Evolutionary conservation across 2,888 invertebrate species (phyloP).

Genomic region (Buathra laborator): DNA sequence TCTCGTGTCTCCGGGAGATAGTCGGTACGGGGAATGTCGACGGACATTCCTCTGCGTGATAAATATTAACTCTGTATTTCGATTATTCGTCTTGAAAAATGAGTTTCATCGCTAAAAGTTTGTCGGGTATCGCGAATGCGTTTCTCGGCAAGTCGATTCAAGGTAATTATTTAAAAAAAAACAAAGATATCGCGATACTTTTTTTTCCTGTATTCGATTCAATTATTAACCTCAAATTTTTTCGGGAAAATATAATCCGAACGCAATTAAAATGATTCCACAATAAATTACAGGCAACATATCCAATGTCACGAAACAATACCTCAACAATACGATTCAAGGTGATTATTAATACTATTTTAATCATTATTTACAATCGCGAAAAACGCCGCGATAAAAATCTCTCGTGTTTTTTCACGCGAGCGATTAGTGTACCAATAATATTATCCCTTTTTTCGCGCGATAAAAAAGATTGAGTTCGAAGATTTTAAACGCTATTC

Average conservation of each 20-base stretch:
- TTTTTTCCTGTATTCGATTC: not conserved
- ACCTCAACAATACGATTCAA: constrained; percentile 73
- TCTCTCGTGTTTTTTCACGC: constrained; percentile 41
- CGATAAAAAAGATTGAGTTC: constrained; percentile 34
- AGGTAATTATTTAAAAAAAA: constrained; percentile 71
- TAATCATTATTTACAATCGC: constrained; percentile 42
- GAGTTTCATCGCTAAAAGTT: constrained; percentile 75
- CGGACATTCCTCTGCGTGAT: constrained; percentile 36
- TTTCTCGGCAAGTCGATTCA: constrained; percentile 71
- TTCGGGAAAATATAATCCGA: not conserved
- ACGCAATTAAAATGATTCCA: not conserved
- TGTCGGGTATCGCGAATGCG: constrained; percentile 71
- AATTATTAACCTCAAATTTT: constrained; percentile 46
- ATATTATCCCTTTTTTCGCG: constrained; percentile 7
- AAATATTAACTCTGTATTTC: constrained; percentile 28
- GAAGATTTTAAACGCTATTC: constrained; percentile 7
- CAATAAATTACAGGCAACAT: constrained; percentile 68
- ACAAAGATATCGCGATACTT: not conserved
- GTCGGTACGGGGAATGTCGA: constrained; percentile 48
- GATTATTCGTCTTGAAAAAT: constrained; percentile 68
- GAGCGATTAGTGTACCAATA: not conserved
- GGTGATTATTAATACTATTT: constrained; percentile 69
- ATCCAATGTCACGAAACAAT: constrained; percentile 67
- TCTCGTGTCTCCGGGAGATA: not conserved
- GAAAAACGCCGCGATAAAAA: constrained; percentile 32